A percentile compares a stretch with the other conserved stretches of the same genome.
Evolutionary conservation across 1,140 invertebrate species (phyloP).

Genomic region (Saccostrea echinata): DNA sequence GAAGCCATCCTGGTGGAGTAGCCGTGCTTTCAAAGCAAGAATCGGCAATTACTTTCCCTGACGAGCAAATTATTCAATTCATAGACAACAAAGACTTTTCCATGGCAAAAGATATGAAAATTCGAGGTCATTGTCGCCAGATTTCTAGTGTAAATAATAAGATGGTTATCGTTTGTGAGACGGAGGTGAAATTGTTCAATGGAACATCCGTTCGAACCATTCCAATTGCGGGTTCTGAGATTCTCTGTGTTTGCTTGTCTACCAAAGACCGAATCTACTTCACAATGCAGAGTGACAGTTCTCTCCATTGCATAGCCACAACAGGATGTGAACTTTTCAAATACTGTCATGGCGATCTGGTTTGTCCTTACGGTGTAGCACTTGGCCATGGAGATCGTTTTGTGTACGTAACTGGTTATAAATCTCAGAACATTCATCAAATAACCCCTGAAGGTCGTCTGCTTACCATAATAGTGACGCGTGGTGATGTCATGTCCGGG

Average conservation of each 20-base stretch:
- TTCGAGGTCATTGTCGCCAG: slow-evolving; percentile 8
- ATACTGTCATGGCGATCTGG: slow-evolving; percentile 14
- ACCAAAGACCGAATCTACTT: slow-evolving; percentile 26
- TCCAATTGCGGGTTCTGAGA: background rate
- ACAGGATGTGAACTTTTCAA: background rate
- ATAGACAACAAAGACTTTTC: background rate
- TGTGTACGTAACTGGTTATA: slow-evolving; percentile 22
- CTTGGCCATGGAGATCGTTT: background rate
- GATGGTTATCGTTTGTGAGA: slow-evolving; percentile 11
- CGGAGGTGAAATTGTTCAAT: slow-evolving; percentile 13
- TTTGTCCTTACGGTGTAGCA: slow-evolving; percentile 10
- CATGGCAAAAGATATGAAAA: slow-evolving; percentile 34
- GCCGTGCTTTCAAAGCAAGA: background rate
- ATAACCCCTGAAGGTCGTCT: background rate
- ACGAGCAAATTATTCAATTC: slow-evolving; percentile 32
- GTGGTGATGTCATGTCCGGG: slow-evolving; percentile 33
- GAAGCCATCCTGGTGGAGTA: background rate
- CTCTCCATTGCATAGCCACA: slow-evolving; percentile 11
- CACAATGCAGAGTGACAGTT: background rate
- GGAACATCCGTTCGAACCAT: slow-evolving; percentile 30
- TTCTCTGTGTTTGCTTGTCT: background rate
- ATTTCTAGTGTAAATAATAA: background rate
- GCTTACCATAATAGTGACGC: background rate
- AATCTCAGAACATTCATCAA: slow-evolving; percentile 33
- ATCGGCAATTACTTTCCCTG: slow-evolving; percentile 12